Conservation (phyloP, 1,140 invertebrate species). For the Bacillus rossius region DNA sequence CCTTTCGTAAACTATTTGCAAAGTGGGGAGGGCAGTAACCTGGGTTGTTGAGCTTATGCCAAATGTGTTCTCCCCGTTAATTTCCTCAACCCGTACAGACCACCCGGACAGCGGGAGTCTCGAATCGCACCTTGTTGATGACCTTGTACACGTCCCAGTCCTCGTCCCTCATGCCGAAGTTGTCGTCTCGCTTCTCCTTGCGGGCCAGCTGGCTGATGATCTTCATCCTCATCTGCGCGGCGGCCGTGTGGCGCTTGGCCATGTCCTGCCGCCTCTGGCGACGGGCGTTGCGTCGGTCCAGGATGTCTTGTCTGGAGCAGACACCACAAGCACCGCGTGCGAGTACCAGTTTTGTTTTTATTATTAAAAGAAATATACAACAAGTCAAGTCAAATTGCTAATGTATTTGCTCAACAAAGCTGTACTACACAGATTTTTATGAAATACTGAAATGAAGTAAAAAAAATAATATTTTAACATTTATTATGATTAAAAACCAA, state of each 20-base stretch:
- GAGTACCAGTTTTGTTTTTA: too few relatives aligned
- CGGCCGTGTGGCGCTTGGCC: constrained; percentile 80
- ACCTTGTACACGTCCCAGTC: constrained; percentile 96
- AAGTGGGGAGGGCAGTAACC: too few relatives aligned
- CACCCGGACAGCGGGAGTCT: too few relatives aligned
- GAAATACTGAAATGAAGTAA: constrained; percentile 10
- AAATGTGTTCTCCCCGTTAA: too few relatives aligned
- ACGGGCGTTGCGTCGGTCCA: constrained; percentile 60
- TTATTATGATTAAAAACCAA: background rate
- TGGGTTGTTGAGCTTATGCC: too few relatives aligned
- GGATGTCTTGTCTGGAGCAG: constrained; percentile 49
- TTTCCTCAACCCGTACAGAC: too few relatives aligned
- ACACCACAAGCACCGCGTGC: too few relatives aligned
- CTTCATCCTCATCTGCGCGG: constrained; percentile 89
- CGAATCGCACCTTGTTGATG: constrained; percentile 75
- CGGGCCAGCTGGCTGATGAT: constrained; percentile 85
- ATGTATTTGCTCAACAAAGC: too few relatives aligned
- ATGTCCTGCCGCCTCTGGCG: constrained; percentile 80
- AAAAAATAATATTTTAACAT: constrained; percentile 15
- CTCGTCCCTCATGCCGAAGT: constrained; percentile 88
- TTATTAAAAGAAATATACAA: too few relatives aligned
- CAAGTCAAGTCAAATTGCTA: too few relatives aligned
- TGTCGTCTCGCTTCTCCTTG: constrained; percentile 79
- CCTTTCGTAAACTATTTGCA: too few relatives aligned
- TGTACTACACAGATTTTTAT: too few relatives aligned